These are phyloP conservation scores for Callosobruchus maculatus DNA, from an alignment of 2,888 invertebrate genomes.

Conservation along the genomic window DNA sequence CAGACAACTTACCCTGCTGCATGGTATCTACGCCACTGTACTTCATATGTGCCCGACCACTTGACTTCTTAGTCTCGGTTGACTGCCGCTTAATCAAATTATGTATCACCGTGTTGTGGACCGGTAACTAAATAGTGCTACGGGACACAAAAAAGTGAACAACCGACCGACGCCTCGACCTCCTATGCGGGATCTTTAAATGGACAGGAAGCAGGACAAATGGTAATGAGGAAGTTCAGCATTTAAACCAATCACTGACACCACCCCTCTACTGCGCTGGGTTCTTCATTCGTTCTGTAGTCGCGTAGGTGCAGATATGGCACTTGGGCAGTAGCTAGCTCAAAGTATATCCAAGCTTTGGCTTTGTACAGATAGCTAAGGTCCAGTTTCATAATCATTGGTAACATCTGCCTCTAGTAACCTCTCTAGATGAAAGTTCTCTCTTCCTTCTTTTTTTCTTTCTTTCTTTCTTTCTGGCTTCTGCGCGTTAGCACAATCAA, in stretches of 20 bases:
- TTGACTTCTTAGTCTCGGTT: slow-evolving; percentile 16
- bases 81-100: slow-evolving; percentile 33
- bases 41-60: slow-evolving; percentile 5
- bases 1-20: too few species aligned
- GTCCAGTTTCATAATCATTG: too few species aligned
- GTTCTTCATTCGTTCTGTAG: background rate
- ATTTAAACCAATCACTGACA: slow-evolving; percentile 32
- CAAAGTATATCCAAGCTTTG: too few species aligned
- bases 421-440: too few species aligned
- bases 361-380: too few species aligned
- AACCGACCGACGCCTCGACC: slow-evolving; percentile 20
- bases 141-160: slow-evolving; percentile 17
- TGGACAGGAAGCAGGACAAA: slow-evolving; percentile 29
- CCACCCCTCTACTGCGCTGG: slow-evolving; percentile 11
- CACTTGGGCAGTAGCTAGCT: too few species aligned
- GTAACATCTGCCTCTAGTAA: too few species aligned
- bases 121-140: too few species aligned
- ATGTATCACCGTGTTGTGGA: slow-evolving; percentile 30
- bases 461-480: too few species aligned
- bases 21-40: slow-evolving; percentile 13
- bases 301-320: too few species aligned
- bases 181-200: slow-evolving; percentile 32
- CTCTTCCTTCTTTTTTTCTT: too few species aligned
- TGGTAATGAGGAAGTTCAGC: slow-evolving; percentile 37
- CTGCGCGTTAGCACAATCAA: too few species aligned